These are phyloP conservation scores for Anniella stebbinsi DNA, from an alignment of 2,797 vertebrate genomes.

Conservation along the genomic window DNA sequence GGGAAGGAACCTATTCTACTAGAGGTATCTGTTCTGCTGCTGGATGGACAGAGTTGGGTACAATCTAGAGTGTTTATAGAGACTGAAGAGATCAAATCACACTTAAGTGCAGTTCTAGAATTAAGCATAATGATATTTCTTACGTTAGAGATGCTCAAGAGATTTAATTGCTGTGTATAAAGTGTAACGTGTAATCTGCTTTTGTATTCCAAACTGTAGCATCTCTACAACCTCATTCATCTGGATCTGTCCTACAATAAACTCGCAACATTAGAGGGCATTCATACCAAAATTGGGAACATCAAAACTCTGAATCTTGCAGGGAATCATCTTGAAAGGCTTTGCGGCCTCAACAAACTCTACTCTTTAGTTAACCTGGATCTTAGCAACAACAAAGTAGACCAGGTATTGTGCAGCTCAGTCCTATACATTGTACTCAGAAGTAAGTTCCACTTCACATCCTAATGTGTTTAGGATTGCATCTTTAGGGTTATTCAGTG, in stretches of 20 bases:
- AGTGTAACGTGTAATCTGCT: slow-evolving; percentile 6
- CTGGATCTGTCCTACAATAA: slow-evolving; percentile 96
- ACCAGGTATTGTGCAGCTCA: slow-evolving; percentile 82
- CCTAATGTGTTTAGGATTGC: neutral
- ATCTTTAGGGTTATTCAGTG: neutral
- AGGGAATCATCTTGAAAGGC: slow-evolving; percentile 90
- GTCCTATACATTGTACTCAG: neutral
- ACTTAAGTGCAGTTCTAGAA: neutral
- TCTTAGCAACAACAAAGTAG: slow-evolving; percentile 91
- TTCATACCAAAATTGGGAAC: slow-evolving; percentile 95
- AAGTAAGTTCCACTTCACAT: neutral
- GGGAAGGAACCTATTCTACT: neutral
- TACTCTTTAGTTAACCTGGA: slow-evolving; percentile 97
- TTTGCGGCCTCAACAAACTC: slow-evolving; percentile 92
- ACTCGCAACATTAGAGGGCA: slow-evolving; percentile 86
- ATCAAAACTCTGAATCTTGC: slow-evolving; percentile 95
- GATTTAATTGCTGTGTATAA: neutral
- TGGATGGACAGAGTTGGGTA: neutral
- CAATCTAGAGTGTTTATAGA: neutral
- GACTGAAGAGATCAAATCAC: neutral
- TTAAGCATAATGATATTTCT: neutral
- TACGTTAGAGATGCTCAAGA: neutral
- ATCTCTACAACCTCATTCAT: slow-evolving; percentile 97
- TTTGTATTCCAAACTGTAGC: slow-evolving; percentile 76
- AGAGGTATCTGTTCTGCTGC: too few species aligned